Conservation (phyloP, 64 coral and sea anemone genomes). For the Stylophora pistillata region DNA sequence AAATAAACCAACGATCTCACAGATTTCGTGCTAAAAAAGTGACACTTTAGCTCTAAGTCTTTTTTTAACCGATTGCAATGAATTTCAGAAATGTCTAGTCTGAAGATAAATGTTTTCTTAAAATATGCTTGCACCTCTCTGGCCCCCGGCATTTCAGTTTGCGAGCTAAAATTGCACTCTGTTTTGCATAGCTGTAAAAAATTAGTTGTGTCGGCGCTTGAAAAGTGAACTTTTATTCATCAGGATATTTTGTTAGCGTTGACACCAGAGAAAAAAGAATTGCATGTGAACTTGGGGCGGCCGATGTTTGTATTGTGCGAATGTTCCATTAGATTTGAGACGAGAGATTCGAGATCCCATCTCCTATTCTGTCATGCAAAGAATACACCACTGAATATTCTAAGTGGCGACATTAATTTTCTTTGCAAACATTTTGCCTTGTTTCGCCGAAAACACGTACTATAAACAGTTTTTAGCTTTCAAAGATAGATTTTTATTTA, state of each 20-base stretch:
- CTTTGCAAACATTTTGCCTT: slow-evolving; percentile 14
- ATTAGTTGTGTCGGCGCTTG: neutral
- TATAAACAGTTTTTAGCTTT: neutral
- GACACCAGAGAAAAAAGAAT: neutral
- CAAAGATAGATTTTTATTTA: neutral
- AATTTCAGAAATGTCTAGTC: too few species aligned
- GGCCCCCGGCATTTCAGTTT: neutral
- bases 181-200: neutral
- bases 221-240: neutral
- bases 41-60: neutral
- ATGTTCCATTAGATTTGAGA: slow-evolving; percentile 5
- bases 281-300: too few species aligned
- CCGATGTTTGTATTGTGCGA: neutral
- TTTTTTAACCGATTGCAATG: neutral
- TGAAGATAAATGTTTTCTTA: neutral
- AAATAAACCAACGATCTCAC: neutral
- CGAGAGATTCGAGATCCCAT: slow-evolving; percentile 31
- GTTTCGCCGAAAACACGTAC: neutral
- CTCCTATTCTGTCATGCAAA: slow-evolving; percentile 13
- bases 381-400: slow-evolving; percentile 26
- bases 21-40: neutral
- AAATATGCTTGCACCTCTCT: neutral
- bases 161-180: neutral
- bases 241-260: neutral
- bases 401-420: slow-evolving; percentile 10